Base-by-base conservation (phyloP, 2,113 vertebrate genomes). In the Nesoenas mayeri region DNA sequence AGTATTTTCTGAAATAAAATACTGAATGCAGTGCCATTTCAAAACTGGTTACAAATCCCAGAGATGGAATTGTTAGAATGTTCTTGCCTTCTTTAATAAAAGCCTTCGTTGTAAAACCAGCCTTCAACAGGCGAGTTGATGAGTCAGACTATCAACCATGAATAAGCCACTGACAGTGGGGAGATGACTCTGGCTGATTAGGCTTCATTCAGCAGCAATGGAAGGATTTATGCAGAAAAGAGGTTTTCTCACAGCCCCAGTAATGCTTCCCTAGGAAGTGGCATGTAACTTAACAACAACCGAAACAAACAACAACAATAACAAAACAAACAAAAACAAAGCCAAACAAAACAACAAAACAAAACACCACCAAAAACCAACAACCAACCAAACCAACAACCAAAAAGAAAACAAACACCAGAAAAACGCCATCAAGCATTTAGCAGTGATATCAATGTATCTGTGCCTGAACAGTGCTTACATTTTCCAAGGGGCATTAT, bases 51-150 rank as follows among this genome's bases (percentile, higher is more conserved):
- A 26, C 60, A 83, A 67, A 86, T 78, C 53, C 61, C 61, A 88
- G 79, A 57, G 67, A 85, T 83, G 32, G 74, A 92, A 79, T 87
- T 71, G 74, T 85, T 80, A 71, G 58, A 85, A 51, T 94, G 91
- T 85, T 94, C 66, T 91, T 88, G 51, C 89, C 64, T 58, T 85
- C 56, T 67, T 69, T n/a, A 93, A 87, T 91, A 89, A 97, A 96
- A 85, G 84, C 71, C 36, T 78, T 89, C 92, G 92, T 94, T 97
- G 96, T 96, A 82, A 93, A 93, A 61, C 22, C 38, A 81, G 50
- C 60, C 54, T 82, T 91, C 85, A 80, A 31, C 40, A 54, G 80
- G 26, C 89, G 70, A 92, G 60, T 79, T 92, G 91, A 78, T 95
- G 95, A 95, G 78, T 95, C 88, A 95, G 85, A 32, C 85, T 84